Base-by-base conservation (phyloP, 1,140 invertebrate species). In the Pissodes strobi region DNA sequence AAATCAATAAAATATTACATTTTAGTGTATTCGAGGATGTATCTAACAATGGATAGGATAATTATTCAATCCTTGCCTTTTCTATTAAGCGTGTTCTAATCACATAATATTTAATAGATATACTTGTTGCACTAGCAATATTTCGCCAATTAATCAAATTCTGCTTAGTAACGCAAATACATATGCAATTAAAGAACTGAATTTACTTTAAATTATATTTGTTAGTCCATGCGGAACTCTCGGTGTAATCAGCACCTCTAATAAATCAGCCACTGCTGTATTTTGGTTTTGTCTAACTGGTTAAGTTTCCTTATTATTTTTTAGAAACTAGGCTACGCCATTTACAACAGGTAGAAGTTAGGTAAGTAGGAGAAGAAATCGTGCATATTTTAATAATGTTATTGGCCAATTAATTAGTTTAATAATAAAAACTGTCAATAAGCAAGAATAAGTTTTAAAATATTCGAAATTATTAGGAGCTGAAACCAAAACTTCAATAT, bases 121-220 rank as follows among this genome's bases (percentile, higher is more conserved):
- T n/a, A n/a, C n/a, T 38, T 18, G 34, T 56, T 56, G 53, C 53
- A 56, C 9, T 21, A 41, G 27, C 45, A 27, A 52, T 39, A 38
- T 49, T 57, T 45, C 39, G 27, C 25, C 22, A 27, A 17, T 43
- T 41, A 51, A 63, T 46, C 49, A n/a, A n/a, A n/a, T n/a, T n/a
- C n/a, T n/a, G n/a, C n/a, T n/a, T n/a, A n/a, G n/a, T n/a, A n/a
- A n/a, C 18, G 21, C 6, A 61, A 51, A 23, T 34, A 49, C 45
- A 49, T 45, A 58, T 62, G 48, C 46, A 51, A 43, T 65, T 59
- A 21, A 45, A 65, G 60, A 58, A 65, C 56, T 65, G 18, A 58
- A 59, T 65, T 65, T 65, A 51, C 63, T 65, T 58, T 59, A 65
- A 65, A 58, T 65, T 65, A 65, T 65, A 58, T 59, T 59, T 65